Evolutionary conservation across 2,113 vertebrate genomes (phyloP), one percentile per base, ranked within the genome.

Genomic region (Pelvicachromis taeniatus): DNA sequence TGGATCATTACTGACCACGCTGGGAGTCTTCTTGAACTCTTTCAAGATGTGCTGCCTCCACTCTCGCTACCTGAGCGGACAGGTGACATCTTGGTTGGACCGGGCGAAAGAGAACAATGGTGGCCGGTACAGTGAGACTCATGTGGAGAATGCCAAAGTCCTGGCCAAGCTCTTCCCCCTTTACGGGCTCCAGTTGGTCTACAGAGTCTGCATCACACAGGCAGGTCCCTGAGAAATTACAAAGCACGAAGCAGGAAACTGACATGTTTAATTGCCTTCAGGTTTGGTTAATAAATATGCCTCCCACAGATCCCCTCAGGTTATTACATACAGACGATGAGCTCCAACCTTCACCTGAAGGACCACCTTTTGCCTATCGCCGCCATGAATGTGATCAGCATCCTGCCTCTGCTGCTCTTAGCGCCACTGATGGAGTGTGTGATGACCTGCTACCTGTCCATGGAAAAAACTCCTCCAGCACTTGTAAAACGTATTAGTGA

Each of bases 261-360:
- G 10, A 33, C 0, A 14, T 23, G 1, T 83, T 33, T 73, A 10
- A 29, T 58, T 1, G 11, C 35, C 21, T 45, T n/a, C 31, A 42
- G 31, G 58, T 21, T 3, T 63, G 12, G 4, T 61, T 63, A 65
- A 73, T 3, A 33, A 38, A 42, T n/a, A 9, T 45, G 16, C 85
- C 65, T 88, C 56, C 70, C 45, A 68, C 93, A 99, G 98, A 97
- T 98, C 91, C 97, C 98, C 45, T 98, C 98, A 17, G 97, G 97
- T 81, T 99, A 97, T 91, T 99, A 98, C 91, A 96, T 99, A 33
- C 98, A 99, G 92, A 97, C 96, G 2, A 97, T 99, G 97, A 97
- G 98, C 94, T 98, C 97, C 88, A 97, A 97, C 94, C 94, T 98
- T 85, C 97, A 97, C 87, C 92, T 97, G 80, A 91, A 88, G 54